A percentile compares a stretch with the other conserved stretches of the same genome.
phyloP scores from a whole-genome alignment of 2,888 invertebrate genomes.

The Tetranychus truncatus region DNA sequence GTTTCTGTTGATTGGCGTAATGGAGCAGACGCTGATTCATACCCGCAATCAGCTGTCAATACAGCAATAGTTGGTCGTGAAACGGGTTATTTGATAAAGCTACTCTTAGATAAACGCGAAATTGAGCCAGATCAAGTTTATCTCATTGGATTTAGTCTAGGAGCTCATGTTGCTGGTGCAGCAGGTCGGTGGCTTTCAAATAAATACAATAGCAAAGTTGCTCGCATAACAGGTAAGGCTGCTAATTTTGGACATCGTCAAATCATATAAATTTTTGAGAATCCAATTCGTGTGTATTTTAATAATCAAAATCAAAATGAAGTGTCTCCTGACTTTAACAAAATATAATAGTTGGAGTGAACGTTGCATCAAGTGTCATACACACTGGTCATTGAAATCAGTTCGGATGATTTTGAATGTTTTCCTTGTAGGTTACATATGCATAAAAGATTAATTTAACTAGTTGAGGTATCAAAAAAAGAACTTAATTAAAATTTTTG shows the following conservation, averaged over 20 bases:
- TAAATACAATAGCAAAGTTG: background rate
- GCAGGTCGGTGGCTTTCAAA: background rate
- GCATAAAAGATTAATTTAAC: too few relatives aligned
- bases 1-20: background rate
- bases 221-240: background rate
- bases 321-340: too few relatives aligned
- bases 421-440: too few relatives aligned
- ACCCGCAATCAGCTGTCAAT: constrained; percentile 1
- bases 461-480: too few relatives aligned
- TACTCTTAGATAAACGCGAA: background rate
- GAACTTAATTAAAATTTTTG: too few relatives aligned
- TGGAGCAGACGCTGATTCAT: background rate
- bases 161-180: background rate
- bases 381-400: too few relatives aligned
- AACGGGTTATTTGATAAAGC: background rate
- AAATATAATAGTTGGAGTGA: too few relatives aligned
- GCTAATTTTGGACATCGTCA: background rate
- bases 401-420: too few relatives aligned
- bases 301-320: too few relatives aligned
- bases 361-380: too few relatives aligned
- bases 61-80: constrained; percentile 1
- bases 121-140: background rate
- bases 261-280: too few relatives aligned
- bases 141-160: constrained; percentile 1
- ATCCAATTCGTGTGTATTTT: too few relatives aligned